Base-by-base conservation (phyloP, 2,888 invertebrate genomes). In the Ophion obscuratus region DNA sequence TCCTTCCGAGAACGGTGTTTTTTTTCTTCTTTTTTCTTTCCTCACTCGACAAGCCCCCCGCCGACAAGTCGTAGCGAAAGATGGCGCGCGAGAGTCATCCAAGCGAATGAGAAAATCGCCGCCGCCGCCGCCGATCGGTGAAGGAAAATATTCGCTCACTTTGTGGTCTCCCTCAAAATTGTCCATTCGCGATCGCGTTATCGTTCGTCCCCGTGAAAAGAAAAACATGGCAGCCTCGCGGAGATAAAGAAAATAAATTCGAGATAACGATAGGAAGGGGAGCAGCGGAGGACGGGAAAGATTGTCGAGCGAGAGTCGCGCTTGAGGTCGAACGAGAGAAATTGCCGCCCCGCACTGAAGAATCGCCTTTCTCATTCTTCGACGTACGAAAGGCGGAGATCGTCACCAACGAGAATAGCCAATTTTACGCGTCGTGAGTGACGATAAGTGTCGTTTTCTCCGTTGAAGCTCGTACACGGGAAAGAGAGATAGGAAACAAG, bases 341-440 rank as follows among this genome's bases (percentile, higher is more conserved):
- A 68, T 78, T 85, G 81, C 86, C 85, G 17, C 11, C 59, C 11
- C 59, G 61, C 20, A 20, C n/a, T 20, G n/a, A 5, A 6, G 61
- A 20, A 86, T 79, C 84, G 84, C 83, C 84, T 82, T 40, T 40
- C 40, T 40, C 40, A 40, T 81, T 17, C 20, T 20, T 61, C 20
- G 36, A 59, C 20, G 73, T 73, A 20, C 11, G n/a, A 10, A 31
- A 71, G 57, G 53, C 31, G 57, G 24, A 24, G 24, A 24, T 24
- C 24, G 24, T 2, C 24, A 24, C 24, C 24, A 24, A 24, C 24
- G 24, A 24, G 24, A 24, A 24, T 24, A 24, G 24, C 24, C 1
- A 1, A 24, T 24, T 24, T 24, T 24, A 24, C 24, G 24, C 44
- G 44, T 44, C 44, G 44, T 9, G 44, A 44, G 44, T 44, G 44